Evolutionary conservation across 2,113 vertebrate species (phyloP), one percentile per base, ranked within the genome.

Genomic region (Hypanus sabinus): DNA sequence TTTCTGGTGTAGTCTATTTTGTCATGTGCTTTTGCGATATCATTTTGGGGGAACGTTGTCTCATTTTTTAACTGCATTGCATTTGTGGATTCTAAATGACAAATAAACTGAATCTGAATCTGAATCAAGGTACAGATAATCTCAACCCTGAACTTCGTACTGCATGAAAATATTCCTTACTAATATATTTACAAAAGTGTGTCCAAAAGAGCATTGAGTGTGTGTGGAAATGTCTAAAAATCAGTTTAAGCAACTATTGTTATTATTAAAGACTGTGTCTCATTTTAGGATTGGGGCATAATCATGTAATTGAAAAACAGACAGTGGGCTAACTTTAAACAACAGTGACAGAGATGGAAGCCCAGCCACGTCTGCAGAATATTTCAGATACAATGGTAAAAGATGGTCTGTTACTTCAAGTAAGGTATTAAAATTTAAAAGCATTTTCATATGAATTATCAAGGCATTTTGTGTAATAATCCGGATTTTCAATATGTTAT

Each of bases 401-500:
- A 36, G 38, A 73, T 55, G 8, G 16, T 46, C 7, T 93, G 30
- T 33, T 71, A 18, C 68, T 24, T 10, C 10, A 71, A 38, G 68
- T 93, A 16, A 55, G 36, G 73, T 93, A 30, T 73, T 55, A 93
- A 93, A 73, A 55, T 38, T 90, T 30, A 16, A 90, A 65, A 2
- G 36, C 38, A 93, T 73, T 55, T 27, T 75, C 65, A 75, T 55
- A 11, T 30, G 70, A 73, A 46, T 73, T 75, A 75, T 93, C 68
- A 27, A 30, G 36, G 4, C 38, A 73, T 55, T 93, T 93, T 75
- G 70, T 55, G 33, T 93, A 55, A 73, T 73, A 73, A 70, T 30
- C 70, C 46, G 91, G 3, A 16, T 93, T 36, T 93, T 24, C 46
- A 93, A 93, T 93, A 93, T 55, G 70, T 73, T 71, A 75, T 93